Conservation (phyloP, 2,113 vertebrate species). For the Hemichromis elongatus region DNA sequence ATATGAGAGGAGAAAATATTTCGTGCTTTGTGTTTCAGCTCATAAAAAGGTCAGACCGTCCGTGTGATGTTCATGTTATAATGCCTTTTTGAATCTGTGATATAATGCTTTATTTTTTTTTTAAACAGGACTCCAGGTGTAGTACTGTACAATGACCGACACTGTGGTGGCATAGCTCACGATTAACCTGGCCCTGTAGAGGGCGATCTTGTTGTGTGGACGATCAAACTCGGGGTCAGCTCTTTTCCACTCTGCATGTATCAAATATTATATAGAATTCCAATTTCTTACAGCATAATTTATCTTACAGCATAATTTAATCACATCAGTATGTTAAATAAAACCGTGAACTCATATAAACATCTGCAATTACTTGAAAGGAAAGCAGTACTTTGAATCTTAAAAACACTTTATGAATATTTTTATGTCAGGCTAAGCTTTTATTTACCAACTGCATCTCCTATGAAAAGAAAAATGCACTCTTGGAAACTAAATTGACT, state of each 20-base stretch:
- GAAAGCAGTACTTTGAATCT: background rate
- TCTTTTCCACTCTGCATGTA: no score
- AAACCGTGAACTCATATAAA: background rate
- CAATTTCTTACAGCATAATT: background rate
- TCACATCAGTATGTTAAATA: background rate
- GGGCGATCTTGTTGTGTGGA: conserved; percentile 26
- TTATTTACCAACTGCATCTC: background rate
- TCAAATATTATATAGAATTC: background rate
- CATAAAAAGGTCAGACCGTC: background rate
- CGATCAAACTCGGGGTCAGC: background rate
- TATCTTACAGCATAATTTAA: background rate
- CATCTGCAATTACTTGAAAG: background rate
- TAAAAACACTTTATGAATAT: background rate
- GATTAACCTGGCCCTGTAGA: background rate
- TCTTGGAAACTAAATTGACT: background rate
- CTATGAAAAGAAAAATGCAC: background rate
- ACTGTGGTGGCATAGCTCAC: background rate
- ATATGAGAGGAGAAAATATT: background rate
- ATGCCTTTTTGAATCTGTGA: background rate
- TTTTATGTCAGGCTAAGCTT: background rate
- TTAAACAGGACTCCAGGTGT: background rate
- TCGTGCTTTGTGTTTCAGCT: background rate
- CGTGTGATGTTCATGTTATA: background rate
- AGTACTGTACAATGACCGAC: background rate
- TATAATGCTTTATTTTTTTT: background rate